phyloP scores from a whole-genome alignment of 2,888 invertebrate genomes.

The Tipula unca region DNA sequence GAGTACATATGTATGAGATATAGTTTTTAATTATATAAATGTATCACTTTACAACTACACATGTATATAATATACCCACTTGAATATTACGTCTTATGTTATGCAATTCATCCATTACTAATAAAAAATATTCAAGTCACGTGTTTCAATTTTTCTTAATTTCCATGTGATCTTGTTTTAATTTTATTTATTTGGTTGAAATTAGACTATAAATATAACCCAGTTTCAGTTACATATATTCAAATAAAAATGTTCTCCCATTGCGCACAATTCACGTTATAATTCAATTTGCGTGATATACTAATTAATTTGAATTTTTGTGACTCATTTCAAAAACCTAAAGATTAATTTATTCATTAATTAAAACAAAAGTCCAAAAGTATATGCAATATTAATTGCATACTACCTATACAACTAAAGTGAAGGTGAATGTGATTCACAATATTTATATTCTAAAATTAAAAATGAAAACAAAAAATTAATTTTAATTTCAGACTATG shows the following conservation, averaged over 20 bases:
- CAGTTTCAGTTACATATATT: background rate
- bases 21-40: background rate
- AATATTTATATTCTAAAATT: background rate
- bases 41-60: background rate
- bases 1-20: background rate
- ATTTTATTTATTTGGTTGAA: background rate
- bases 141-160: background rate
- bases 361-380: background rate
- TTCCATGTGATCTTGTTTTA: background rate
- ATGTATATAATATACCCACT: background rate
- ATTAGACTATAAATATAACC: background rate
- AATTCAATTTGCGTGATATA: background rate
- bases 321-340: background rate
- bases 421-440: background rate
- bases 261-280: background rate
- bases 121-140: background rate
- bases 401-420: background rate
- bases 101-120: background rate
- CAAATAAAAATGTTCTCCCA: background rate
- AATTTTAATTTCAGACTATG: background rate
- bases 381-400: background rate
- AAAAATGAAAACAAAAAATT: background rate
- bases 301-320: background rate
- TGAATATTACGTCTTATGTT: background rate
- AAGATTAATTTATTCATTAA: background rate